Percentiles rank a stretch among this genome's conserved stretches.
These are phyloP conservation scores for Ceratoteleas bidentatus DNA, from an alignment of 1,140 invertebrate species.

Conservation along the genomic window DNA sequence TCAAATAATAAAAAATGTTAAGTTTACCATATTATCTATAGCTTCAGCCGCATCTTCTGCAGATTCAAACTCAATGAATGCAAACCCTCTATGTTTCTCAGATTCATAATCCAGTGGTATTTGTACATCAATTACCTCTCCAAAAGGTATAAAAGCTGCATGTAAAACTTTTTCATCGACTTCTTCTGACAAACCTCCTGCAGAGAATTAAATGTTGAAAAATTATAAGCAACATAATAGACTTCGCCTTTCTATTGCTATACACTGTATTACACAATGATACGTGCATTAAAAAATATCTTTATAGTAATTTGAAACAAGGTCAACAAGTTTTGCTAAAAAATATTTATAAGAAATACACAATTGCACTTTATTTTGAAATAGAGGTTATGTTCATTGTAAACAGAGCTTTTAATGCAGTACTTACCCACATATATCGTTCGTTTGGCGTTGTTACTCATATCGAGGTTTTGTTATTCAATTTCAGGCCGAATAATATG, in stretches of 20 bases:
- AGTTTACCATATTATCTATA: slow-evolving; percentile 99
- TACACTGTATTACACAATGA: slow-evolving; percentile 1
- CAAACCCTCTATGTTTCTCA: slow-evolving; percentile 98
- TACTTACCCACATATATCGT: slow-evolving; percentile 87
- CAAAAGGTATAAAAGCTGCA: slow-evolving; percentile 98
- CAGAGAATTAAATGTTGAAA: slow-evolving; percentile 14
- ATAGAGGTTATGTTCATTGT: slow-evolving; percentile 22
- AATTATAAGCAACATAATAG: slow-evolving; percentile 11
- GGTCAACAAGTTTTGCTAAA: slow-evolving; percentile 6
- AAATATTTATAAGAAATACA: too few species aligned
- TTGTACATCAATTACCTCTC: slow-evolving; percentile 98
- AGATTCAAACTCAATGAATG: slow-evolving; percentile 98
- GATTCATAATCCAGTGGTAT: slow-evolving; percentile 99
- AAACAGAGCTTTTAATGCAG: slow-evolving; percentile 10
- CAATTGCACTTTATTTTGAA: too few species aligned
- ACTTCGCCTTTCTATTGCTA: slow-evolving; percentile 11
- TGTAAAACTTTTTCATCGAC: slow-evolving; percentile 97
- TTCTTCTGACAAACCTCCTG: slow-evolving; percentile 97
- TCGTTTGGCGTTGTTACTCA: slow-evolving; percentile 85
- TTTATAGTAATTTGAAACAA: not conserved
- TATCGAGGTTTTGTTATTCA: slow-evolving; percentile 31
- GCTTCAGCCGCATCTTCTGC: slow-evolving; percentile 97
- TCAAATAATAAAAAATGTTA: too few species aligned
- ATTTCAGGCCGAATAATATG: too few species aligned
- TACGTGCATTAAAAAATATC: not conserved